Evolutionary conservation across 2,888 invertebrate species (phyloP).

Genomic region (Euproctis similis): DNA sequence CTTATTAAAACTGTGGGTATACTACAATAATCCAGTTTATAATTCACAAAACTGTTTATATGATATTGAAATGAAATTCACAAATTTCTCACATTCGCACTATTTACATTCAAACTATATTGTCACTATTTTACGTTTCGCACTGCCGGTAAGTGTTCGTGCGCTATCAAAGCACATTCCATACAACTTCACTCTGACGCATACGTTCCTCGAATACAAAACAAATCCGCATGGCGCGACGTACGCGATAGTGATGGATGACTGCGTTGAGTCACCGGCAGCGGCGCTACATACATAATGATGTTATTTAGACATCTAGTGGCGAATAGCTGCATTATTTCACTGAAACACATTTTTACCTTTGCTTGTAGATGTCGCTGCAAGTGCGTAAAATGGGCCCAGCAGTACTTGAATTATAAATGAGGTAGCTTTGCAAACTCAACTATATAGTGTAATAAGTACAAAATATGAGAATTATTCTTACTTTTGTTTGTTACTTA

Average conservation of each 20-base stretch:
- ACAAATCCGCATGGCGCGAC: constrained; percentile 20
- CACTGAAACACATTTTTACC: no score
- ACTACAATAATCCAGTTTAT: constrained; percentile 39
- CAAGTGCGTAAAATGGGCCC: no score
- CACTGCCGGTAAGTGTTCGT: constrained; percentile 46
- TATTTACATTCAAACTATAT: constrained; percentile 49
- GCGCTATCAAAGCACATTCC: constrained; percentile 48
- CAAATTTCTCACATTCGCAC: constrained; percentile 58
- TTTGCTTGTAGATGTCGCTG: no score
- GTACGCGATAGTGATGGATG: constrained; percentile 16
- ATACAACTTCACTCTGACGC: constrained; percentile 47
- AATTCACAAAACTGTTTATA: constrained; percentile 44
- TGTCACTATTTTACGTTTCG: constrained; percentile 51
- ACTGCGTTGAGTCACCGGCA: constrained; percentile 21
- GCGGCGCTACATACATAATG: constrained; percentile 2
- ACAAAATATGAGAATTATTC: no score
- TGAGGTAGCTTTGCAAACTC: no score
- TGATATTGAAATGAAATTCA: constrained; percentile 40
- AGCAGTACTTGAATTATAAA: no score
- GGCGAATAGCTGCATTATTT: no score
- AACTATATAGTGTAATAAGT: no score
- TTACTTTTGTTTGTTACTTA: no score
- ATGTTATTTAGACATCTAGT: constrained; percentile 31
- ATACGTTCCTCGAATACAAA: constrained; percentile 67
- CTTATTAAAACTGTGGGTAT: constrained; percentile 12